Base-by-base conservation (phyloP, 64 coral and sea anemone species). In the Porites australiensis region DNA sequence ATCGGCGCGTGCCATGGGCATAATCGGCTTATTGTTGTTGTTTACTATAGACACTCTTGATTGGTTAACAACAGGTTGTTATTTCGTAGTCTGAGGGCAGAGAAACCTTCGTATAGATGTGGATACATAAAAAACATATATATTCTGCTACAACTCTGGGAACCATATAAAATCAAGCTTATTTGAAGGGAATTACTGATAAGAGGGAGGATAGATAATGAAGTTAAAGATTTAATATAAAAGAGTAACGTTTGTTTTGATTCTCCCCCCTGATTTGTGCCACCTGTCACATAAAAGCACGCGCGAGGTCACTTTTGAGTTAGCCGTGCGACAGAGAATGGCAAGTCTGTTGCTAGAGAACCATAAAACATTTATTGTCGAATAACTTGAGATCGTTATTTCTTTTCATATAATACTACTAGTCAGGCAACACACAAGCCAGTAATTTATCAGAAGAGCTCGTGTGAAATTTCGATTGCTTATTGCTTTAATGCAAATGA, bases 41-140 rank as follows among this genome's bases (percentile, higher is more conserved):
- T 84, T 84, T 84, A 51, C 43, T 81, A 51, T 13, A 68, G 44
- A 19, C 81, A 19, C 43, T 68, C 63, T 84, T 84, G 81, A 84
- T 84, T 84, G 81, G 81, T 64, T 84, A 84, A 84, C 81, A 84
- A 84, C 81, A 84, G 81, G 81, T 68, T 84, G 81, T 84, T 84
- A 84, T 68, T 37, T 61, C 58, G 20, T 60, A 84, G 45, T 69
- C 62, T 68, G 63, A 67, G 7, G 8, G 73, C 14, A 76, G 15
- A 75, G 7, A 49, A 75, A 46, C 49, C 16, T 15, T 18, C 46
- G 27, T 37, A 37, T 37, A 37, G 27, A 37, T 37, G 27, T 37
- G 27, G 27, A 37, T 37, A 37, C 27, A 1, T 0, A 37, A 37
- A 37, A 37, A 37, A 37, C 0, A 37, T 37, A 37, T 37, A 37